Percentiles rank a stretch among this genome's conserved stretches.
Evolutionary conservation across 2,113 vertebrate genomes (phyloP).

Genomic region (Platysteira castanea): DNA sequence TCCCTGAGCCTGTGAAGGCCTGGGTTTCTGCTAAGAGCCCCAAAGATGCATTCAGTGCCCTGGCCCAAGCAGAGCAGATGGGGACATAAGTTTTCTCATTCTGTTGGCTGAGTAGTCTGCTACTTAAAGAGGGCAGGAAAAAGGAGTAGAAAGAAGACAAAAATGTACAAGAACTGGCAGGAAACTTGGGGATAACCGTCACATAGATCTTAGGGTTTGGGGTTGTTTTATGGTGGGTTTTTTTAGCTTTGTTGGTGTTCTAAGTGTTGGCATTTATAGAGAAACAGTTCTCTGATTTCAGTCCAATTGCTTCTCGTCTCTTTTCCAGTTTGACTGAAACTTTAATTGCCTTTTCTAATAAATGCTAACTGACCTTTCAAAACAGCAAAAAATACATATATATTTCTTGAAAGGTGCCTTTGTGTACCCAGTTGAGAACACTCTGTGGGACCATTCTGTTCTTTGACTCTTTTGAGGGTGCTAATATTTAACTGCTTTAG

Average conservation of each 20-base stretch:
- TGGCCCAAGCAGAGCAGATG: not conserved
- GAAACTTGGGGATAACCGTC: not conserved
- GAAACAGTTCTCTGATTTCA: not conserved
- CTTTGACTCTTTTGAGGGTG: not conserved
- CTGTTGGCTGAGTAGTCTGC: not conserved
- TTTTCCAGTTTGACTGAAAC: conserved; percentile 21
- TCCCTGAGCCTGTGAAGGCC: not conserved
- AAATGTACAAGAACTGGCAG: not conserved
- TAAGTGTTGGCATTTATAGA: not conserved
- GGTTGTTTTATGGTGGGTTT: not conserved
- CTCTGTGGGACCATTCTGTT: not conserved
- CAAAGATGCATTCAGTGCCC: not conserved
- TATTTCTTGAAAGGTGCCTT: conserved; percentile 48
- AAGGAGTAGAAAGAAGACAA: not conserved
- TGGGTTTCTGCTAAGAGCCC: not conserved
- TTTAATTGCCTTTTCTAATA: conserved; percentile 37
- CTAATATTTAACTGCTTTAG: not conserved
- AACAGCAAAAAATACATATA: not conserved
- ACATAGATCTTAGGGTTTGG: not conserved
- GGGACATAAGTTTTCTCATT: not conserved
- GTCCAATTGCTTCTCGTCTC: not conserved
- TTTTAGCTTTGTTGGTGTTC: not conserved
- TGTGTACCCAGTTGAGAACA: not conserved
- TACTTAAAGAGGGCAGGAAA: not conserved
- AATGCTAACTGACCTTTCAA: conserved; percentile 31